These are phyloP conservation scores for Phortica magna DNA, from an alignment of 2,888 invertebrate species.

Conservation along the genomic window DNA sequence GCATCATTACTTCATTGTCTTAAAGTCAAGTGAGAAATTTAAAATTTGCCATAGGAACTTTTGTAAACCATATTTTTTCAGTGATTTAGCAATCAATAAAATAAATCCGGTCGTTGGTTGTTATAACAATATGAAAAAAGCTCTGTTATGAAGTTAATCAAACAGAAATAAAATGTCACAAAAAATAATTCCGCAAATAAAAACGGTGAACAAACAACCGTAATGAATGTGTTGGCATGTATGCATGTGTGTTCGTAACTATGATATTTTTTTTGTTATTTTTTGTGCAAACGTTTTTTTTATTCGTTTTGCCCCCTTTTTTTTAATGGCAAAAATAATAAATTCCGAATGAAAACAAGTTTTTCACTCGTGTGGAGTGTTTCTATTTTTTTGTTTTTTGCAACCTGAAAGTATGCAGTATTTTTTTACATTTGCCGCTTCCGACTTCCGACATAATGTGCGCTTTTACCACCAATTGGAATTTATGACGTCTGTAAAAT, in stretches of 20 bases:
- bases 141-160: slow-evolving; percentile 42
- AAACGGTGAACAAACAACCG: not conserved
- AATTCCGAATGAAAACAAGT: not conserved
- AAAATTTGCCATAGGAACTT: too few relatives aligned
- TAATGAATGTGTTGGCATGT: not conserved
- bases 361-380: not conserved
- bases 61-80: not conserved
- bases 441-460: not conserved
- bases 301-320: not conserved
- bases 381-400: not conserved
- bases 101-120: not conserved
- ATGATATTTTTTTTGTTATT: not conserved
- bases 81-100: not conserved
- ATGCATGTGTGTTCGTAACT: not conserved
- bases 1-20: too few relatives aligned
- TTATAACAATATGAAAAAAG: slow-evolving; percentile 6
- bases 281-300: not conserved
- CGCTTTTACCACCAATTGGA: slow-evolving; percentile 27
- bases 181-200: not conserved
- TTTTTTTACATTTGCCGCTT: slow-evolving; percentile 18
- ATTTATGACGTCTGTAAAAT: slow-evolving; percentile 25
- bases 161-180: slow-evolving; percentile 27
- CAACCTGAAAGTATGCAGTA: slow-evolving; percentile 59
- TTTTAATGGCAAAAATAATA: not conserved
- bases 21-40: too few relatives aligned